phyloP scores from a whole-genome alignment of 1,140 invertebrate genomes.

The Frieseomelitta varia region DNA sequence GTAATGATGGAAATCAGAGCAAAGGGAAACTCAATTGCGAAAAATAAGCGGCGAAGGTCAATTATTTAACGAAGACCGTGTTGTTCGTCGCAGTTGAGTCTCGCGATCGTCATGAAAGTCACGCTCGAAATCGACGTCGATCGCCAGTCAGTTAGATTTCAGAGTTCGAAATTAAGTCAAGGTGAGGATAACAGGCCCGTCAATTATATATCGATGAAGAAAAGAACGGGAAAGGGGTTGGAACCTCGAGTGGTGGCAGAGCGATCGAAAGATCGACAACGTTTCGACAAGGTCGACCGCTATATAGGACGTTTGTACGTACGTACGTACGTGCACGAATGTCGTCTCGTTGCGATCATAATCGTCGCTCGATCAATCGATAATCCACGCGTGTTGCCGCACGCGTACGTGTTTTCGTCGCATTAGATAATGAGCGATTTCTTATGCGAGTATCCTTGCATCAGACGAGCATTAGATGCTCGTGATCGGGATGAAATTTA shows the following conservation, averaged over 20 bases:
- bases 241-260: background rate
- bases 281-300: conserved; percentile 12
- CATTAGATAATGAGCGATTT: conserved; percentile 16
- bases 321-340: conserved; percentile 14
- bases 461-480: background rate
- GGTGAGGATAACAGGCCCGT: background rate
- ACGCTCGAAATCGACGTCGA: conserved; percentile 19
- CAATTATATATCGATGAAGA: background rate
- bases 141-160: background rate
- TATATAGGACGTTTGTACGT: conserved; percentile 12
- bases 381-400: conserved; percentile 12
- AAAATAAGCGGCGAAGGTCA: background rate
- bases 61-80: background rate
- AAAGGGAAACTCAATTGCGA: background rate
- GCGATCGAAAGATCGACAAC: background rate
- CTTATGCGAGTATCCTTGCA: background rate
- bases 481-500: background rate
- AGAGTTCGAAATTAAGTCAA: conserved; percentile 26
- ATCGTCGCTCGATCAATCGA: conserved; percentile 13
- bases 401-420: conserved; percentile 6
- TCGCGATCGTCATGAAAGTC: conserved; percentile 3
- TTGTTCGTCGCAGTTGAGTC: background rate
- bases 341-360: conserved; percentile 9
- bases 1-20: background rate
- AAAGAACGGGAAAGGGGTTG: conserved; percentile 2